Base-by-base conservation (phyloP, 2,113 vertebrate genomes). In the Cynoglossus semilaevis region DNA sequence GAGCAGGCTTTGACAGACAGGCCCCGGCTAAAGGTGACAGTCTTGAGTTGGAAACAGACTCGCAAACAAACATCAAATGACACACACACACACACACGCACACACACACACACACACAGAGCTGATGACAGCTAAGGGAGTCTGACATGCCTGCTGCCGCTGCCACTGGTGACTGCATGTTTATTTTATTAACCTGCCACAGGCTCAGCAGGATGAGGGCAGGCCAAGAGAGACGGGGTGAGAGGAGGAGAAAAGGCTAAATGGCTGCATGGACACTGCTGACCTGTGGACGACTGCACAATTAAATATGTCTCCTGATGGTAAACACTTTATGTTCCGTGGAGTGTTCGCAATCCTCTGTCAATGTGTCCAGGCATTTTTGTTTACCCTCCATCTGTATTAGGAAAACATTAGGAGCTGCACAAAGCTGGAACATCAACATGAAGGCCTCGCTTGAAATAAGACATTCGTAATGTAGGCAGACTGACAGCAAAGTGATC, bases 111-210 rank as follows among this genome's bases (percentile, higher is more conserved):
- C 12, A 54, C 7, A 58, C 53, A 71, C 71, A 52, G 8, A 6
- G 62, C 53, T 57, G 83, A 69, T 82, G 84, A 88, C 84, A 88
- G 86, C 77, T 81, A 45, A 56, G 81, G 81, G 72, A 80, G 76
- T 68, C 67, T 71, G 84, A 81, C 82, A 80, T 70, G 80, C 48
- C 72, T 72, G 79, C 72, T 72, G 79, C 78, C 76, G 80, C 77
- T 15, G 37, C 80, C 71, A 77, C 77, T 62, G 53, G 72, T 76
- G 70, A 71, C 82, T 86, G 62, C 77, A 84, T 87, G 83, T 87
- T 87, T 87, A 83, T 85, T 87, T 88, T 85, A 88, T 88, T 83
- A 83, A 85, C 78, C 81, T 84, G 81, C 74, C 74, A 81, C 69
- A 72, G 83, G 64, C 60, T 58, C 14, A 2, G 58, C 8, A 11